These are phyloP conservation scores for Halcyon leucocephala DNA, from an alignment of 2,797 vertebrate species.

Conservation along the genomic window DNA sequence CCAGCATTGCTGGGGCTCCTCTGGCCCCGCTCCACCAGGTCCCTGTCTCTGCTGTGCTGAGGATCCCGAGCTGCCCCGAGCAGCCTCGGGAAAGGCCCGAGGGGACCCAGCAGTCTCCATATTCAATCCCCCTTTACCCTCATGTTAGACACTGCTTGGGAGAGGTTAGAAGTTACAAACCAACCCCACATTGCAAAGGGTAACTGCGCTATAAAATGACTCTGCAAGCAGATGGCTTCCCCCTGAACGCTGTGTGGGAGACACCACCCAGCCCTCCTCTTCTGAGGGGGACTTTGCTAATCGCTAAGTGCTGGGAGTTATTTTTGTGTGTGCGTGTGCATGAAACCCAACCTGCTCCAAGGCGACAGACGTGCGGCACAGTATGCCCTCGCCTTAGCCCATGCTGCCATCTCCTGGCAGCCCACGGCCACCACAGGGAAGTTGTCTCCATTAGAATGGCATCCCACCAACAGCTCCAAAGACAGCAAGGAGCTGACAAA, in stretches of 20 bases:
- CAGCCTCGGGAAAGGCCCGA: not conserved
- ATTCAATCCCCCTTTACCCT: rapidly evolving
- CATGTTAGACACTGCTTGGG: rapidly evolving
- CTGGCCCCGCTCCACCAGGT: too few species aligned
- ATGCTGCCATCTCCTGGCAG: constrained; percentile 77
- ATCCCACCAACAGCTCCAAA: rapidly evolving
- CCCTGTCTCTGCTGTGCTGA: too few species aligned
- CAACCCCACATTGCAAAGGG: not conserved
- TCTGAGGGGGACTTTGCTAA: not conserved
- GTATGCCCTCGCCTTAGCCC: not conserved
- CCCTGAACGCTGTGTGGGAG: not conserved
- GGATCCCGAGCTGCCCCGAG: not conserved
- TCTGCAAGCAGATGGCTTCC: not conserved
- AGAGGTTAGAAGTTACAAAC: not conserved
- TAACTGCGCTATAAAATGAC: rapidly evolving
- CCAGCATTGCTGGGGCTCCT: too few species aligned
- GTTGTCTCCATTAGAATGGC: not conserved
- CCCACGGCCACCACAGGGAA: not conserved
- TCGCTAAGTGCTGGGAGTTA: rapidly evolving
- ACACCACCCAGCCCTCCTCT: not conserved
- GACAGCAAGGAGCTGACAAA: not conserved
- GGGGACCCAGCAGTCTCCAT: not conserved
- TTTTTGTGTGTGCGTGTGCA: not conserved
- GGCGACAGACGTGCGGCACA: rapidly evolving
- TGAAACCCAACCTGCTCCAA: not conserved